A percentile compares a stretch with the other conserved stretches of the same genome.
These are phyloP conservation scores for Drosophila pachea DNA, from an alignment of 1,140 invertebrate species.

Conservation along the genomic window DNA sequence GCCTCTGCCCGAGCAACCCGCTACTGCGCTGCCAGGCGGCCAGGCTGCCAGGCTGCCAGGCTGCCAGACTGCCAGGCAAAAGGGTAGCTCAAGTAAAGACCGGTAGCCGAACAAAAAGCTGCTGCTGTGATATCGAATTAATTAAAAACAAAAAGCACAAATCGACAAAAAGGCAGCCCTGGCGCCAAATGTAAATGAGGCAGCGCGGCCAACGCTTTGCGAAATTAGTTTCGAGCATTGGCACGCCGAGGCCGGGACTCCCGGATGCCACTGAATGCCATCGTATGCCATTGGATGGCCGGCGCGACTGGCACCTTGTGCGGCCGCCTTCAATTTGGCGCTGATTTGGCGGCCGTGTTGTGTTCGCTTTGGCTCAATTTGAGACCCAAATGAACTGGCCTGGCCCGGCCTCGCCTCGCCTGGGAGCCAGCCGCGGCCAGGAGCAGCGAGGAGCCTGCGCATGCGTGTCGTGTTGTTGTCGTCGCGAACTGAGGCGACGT, in stretches of 20 bases:
- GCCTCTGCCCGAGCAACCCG: too few species aligned
- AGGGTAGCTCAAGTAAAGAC: conserved; percentile 62
- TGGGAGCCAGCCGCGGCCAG: neutral
- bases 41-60: neutral
- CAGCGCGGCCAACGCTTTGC: conserved; percentile 46
- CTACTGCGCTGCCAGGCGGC: conserved; percentile 42
- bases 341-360: conserved; percentile 73
- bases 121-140: conserved; percentile 76
- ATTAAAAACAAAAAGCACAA: conserved; percentile 60
- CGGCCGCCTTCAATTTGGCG: conserved; percentile 71
- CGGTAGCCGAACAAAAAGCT: conserved; percentile 68
- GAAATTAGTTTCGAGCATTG: conserved; percentile 61
- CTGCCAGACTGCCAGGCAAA: conserved; percentile 18
- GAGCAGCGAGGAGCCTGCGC: conserved; percentile 41
- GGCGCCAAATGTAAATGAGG: conserved; percentile 75
- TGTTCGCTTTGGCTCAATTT: conserved; percentile 34
- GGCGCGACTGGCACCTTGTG: conserved; percentile 57
- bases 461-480: conserved; percentile 55
- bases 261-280: conserved; percentile 2
- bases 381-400: conserved; percentile 35
- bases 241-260: conserved; percentile 4
- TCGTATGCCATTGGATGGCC: neutral
- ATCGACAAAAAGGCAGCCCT: conserved; percentile 24
- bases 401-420: conserved; percentile 8
- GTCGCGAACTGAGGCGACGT: conserved; percentile 59